Base-by-base conservation (phyloP, 1,140 invertebrate genomes). In the Epicauta chinensis region DNA sequence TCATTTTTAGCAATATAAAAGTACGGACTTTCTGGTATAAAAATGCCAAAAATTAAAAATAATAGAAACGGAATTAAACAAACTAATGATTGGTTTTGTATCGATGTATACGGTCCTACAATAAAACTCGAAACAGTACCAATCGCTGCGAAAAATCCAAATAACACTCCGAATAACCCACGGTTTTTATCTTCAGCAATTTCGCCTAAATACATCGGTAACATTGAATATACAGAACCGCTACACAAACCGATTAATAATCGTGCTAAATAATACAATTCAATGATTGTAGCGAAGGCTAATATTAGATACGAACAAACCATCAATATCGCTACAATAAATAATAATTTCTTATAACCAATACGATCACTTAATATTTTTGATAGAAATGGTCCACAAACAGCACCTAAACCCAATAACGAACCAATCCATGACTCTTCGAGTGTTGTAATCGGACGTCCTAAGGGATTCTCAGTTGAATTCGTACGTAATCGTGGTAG, bases 381-480 rank as follows among this genome's bases (percentile, higher is more conserved):
- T 1, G 75, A 77, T 4, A 75, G 65, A 56, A 81, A 77, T 0
- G 54, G 58, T 13, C 53, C 50, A 16, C 85, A 59, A 12, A 88
- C 74, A 17, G 88, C 87, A 9, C 90, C 90, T 11, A 93, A 61
- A 0, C 87, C 80, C 47, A 92, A 72, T 9, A 93, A 68, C 0
- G 87, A 87, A 0, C 84, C 86, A 51, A 93, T 85, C 87, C 88
- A 93, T 0, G 89, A 84, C 32, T 72, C 70, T 60, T 87, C 71
- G 1, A 78, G 74, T 0, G 55, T 12, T 0, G 71, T 73, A 2
- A 80, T 50, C 2, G 46, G 42, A 1, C 48, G 51, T 0, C 71
- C 72, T 14, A 68, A 46, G 0, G 64, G 64, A 42, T 53, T 65
- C 6, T 60, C 56, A 29, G 52, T 62, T 7, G 55, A 52, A 3